Base-by-base conservation (phyloP, 2,113 vertebrate genomes). In the Struthidea cinerea region DNA sequence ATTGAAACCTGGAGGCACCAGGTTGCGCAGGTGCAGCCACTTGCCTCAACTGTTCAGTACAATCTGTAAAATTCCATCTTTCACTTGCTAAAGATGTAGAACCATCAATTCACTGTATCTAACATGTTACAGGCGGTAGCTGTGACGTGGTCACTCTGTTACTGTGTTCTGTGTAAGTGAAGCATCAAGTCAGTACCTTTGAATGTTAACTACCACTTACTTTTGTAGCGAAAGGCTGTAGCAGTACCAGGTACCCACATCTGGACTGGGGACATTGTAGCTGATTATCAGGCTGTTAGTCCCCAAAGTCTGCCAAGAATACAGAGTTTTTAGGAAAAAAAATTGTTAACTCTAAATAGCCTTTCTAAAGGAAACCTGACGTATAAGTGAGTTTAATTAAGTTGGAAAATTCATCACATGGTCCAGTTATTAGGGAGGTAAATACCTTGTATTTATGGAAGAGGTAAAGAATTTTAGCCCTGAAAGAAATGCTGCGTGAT, bases 401-500 rank as follows among this genome's bases (percentile, higher is more conserved):
- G 32, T 49, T 56, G 79, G 57, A 87, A 88, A 86, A 60, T 52
- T 64, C 22, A 24, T 81, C 52, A 33, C 3, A 3, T 84, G 9
- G 69, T 23, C 60, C 28, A 56, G 53, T 81, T 92, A 68, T 81
- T 90, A 78, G 60, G 33, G 60, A 74, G 37, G 49, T 67, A 55
- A 87, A 84, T 37, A 78, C 69, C 60, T 56, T 92, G 28, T 90
- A 46, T 92, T 90, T 94, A 74, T 89, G 41, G 60, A 64, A 88
- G 42, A 77, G 42, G 79, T 88, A 24, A 96, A 94, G 90, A 89
- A 92, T 93, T 93, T 86, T 90, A 94, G 44, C 71, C 77, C 84
- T 68, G 64, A 90, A 74, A 12, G 15, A 89, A 89, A 96, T 87
- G 75, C 50, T 61, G 15, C 22, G 10, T 86, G 89, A 93, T 93